phyloP scores from a whole-genome alignment of 2,888 invertebrate genomes.

The Rapana venosa region DNA sequence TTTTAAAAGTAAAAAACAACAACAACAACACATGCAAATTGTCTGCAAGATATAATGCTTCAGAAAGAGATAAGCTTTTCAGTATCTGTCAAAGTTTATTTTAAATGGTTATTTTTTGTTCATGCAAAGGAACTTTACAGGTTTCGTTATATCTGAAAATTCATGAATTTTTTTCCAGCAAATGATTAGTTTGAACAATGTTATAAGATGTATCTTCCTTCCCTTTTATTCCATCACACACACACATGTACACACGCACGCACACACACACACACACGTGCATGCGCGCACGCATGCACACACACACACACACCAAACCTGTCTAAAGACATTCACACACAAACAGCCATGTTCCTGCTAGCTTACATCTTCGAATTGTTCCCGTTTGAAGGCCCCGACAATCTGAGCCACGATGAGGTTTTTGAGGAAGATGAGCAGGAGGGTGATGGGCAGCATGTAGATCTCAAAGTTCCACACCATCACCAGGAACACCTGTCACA shows the following conservation, averaged over 20 bases:
- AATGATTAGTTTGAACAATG: no score
- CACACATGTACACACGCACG: not conserved
- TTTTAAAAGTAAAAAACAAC: no score
- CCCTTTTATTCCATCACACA: not conserved
- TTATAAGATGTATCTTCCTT: no score
- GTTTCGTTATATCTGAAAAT: not conserved
- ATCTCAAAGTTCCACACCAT: slow-evolving; percentile 96
- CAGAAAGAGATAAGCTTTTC: no score
- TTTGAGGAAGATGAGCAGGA: slow-evolving; percentile 89
- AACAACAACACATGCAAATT: no score
- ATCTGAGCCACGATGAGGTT: slow-evolving; percentile 81
- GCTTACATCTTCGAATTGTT: slow-evolving; percentile 73
- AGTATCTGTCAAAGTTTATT: no score
- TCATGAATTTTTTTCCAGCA: not conserved
- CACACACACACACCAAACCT: not conserved
- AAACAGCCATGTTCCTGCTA: not conserved
- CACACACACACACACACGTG: not conserved
- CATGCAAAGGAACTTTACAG: no score
- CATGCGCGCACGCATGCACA: not conserved
- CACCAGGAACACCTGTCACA: slow-evolving; percentile 85
- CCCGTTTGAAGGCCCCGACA: slow-evolving; percentile 74
- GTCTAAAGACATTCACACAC: no score
- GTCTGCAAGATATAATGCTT: no score
- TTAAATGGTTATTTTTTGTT: no score
- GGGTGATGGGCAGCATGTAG: slow-evolving; percentile 92